phyloP scores from a whole-genome alignment of 2,113 vertebrate species.

The Apteryx owenii region DNA sequence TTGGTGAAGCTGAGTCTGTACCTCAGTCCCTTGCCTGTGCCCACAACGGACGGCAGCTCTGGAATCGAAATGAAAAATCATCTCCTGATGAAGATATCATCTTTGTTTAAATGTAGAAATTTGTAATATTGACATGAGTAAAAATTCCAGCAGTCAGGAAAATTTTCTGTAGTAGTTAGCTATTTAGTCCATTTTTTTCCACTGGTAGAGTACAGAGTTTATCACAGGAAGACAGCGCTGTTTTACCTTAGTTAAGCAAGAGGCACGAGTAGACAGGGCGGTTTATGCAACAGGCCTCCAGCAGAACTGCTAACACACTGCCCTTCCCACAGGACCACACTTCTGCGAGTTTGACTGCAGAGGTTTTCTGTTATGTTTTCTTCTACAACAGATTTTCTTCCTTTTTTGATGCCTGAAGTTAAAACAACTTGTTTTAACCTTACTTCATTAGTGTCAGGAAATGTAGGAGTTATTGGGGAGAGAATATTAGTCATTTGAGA shows the following conservation, averaged over 20 bases:
- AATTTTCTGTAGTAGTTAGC: neutral
- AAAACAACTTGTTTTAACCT: neutral
- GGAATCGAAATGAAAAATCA: neutral
- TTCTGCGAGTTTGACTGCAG: neutral
- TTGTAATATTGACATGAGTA: neutral
- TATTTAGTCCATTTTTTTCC: neutral
- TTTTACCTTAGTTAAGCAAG: neutral
- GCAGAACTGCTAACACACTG: neutral
- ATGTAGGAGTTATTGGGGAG: neutral
- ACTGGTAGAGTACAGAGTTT: neutral
- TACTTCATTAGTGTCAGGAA: neutral
- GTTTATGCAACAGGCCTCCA: neutral
- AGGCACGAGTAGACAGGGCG: neutral
- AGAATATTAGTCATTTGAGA: neutral
- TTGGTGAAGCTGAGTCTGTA: neutral
- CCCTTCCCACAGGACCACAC: neutral
- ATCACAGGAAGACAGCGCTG: neutral
- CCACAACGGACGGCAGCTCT: neutral
- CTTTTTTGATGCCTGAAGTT: neutral
- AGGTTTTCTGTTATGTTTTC: neutral
- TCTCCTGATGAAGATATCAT: neutral
- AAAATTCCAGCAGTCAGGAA: neutral
- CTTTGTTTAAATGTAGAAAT: neutral
- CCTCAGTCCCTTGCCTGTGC: neutral
- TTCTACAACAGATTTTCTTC: neutral